Base-by-base conservation (phyloP, 2,888 invertebrate species). In the Dolichopus griseipennis region DNA sequence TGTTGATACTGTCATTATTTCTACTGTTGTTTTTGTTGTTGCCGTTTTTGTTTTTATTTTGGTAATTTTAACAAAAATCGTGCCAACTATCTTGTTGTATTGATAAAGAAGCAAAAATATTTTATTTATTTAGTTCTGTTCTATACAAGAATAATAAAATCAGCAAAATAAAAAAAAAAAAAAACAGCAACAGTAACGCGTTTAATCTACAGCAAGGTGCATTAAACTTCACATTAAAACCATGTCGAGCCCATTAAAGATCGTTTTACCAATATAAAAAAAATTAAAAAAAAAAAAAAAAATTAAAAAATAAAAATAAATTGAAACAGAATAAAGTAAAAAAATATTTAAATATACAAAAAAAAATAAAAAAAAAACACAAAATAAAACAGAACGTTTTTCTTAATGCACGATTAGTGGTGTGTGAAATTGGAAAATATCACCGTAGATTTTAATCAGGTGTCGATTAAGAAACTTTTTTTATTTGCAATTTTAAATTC, bases 161-260 rank as follows among this genome's bases (percentile, higher is more conserved):
- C n/a, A 27, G 27, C 5, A 27, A 27, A 27, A 27, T 5, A 27
- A 27, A 27, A 27, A 2, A 27, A 27, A 27, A 27, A 2, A 27
- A 27, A 27, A 27, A 27, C 27, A 5, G 27, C 27, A 27, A 15
- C 52, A 52, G 15, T 52, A 52, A 52, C 52, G 18, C 18, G 52
- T 52, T 52, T 52, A 52, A 52, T 52, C 52, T 52, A 12, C 52
- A 52, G 52, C 52, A 52, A 52, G 52, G 52, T 52, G 52, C 52
- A 52, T 52, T 52, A 52, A 52, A 52, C 52, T 52, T 52, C 52
- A 52, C n/a, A 52, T 52, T 52, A 52, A 52, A 52, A 52, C 52
- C 52, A 52, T 52, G 52, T 52, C 52, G 52, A 52, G 52, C 52
- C 52, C 52, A 52, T 52, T 52, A 18, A 52, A 52, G 52, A 52